Base-by-base conservation (phyloP, 64 coral and sea anemone species). In the Dendronephthya gigantea region DNA sequence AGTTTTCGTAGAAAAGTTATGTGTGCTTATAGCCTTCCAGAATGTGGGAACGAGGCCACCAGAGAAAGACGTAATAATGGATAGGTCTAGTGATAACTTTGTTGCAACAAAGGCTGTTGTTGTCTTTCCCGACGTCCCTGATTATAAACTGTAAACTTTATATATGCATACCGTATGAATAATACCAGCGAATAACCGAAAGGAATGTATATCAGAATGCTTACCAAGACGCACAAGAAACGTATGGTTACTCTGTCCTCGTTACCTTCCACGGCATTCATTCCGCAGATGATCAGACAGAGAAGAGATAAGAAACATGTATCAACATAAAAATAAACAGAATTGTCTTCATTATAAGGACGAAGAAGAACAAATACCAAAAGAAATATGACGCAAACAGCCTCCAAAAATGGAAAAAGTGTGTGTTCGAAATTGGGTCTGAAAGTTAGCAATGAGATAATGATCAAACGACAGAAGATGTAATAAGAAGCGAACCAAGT, bases 361-460 rank as follows among this genome's bases (percentile, higher is more conserved):
- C 58, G 58, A 66, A 66, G 58, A 66, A 66, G 58, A 22, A 66
- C 58, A 66, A 66, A 66, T n/a, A 66, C 14, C 58, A 66, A n/a
- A 66, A 66, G 58, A 66, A 66, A 22, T 8, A 66, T 22, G 6
- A 66, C 58, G 6, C 19, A 66, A 66, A 30, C 58, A 66, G 29
- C 19, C 22, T 66, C 58, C 2, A 22, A 6, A 3, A 66, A n/a
- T 22, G 58, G 19, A n/a, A 66, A 66, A 5, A n/a, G 19, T 66
- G 58, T 66, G 29, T 30, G 14, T 22, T 22, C 19, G 58, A 6
- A 66, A n/a, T 7, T 66, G 22, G 3, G 3, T 30, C 58, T 66
- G 58, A 22, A 22, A 22, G 22, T 66, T 8, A 22, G 19, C 29
- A 66, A n/a, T 30, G 29, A 22, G 22, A 66, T 66, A 30, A 66